A percentile compares a stretch with the other conserved stretches of the same genome.
Evolutionary conservation across 2,113 vertebrate species (phyloP).

Genomic region (Nyctereutes procyonoides): DNA sequence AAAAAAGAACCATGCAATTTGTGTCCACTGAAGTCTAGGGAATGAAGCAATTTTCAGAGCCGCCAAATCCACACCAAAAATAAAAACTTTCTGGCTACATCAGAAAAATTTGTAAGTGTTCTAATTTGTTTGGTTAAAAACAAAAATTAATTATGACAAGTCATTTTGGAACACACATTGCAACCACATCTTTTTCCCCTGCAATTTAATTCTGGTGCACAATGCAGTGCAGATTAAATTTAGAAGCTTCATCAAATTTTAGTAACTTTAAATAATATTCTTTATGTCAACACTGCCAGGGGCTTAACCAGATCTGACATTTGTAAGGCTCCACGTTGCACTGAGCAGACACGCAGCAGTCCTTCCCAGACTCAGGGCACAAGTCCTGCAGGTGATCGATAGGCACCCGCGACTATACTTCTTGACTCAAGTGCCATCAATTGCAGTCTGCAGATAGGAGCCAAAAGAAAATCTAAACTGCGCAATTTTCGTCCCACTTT

Average conservation of each 20-base stretch:
- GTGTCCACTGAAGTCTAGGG: conserved; percentile 76
- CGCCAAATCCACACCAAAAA: conserved; percentile 75
- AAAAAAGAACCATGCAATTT: conserved; percentile 58
- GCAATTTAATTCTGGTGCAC: conserved; percentile 71
- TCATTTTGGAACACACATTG: conserved; percentile 61
- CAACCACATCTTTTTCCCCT: conserved; percentile 65
- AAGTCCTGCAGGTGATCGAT: rapidly evolving
- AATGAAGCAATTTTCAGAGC: conserved; percentile 76
- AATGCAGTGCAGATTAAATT: conserved; percentile 67
- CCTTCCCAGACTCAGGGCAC: background rate
- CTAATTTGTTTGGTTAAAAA: conserved; percentile 42
- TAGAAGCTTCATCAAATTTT: conserved; percentile 69
- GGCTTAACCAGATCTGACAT: conserved; percentile 14
- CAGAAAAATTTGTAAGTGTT: conserved; percentile 72
- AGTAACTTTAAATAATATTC: conserved; percentile 76
- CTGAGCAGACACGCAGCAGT: background rate
- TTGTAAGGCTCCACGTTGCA: conserved; percentile 7
- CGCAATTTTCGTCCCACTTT: background rate
- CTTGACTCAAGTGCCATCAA: rapidly evolving
- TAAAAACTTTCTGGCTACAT: conserved; percentile 71
- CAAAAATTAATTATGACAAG: conserved; percentile 70
- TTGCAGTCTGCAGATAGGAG: background rate
- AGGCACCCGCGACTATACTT: background rate
- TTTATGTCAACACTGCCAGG: conserved; percentile 54
- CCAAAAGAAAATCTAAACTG: background rate